Base-by-base conservation (phyloP, 2,113 vertebrate species). In the Acrocephalus arundinaceus region DNA sequence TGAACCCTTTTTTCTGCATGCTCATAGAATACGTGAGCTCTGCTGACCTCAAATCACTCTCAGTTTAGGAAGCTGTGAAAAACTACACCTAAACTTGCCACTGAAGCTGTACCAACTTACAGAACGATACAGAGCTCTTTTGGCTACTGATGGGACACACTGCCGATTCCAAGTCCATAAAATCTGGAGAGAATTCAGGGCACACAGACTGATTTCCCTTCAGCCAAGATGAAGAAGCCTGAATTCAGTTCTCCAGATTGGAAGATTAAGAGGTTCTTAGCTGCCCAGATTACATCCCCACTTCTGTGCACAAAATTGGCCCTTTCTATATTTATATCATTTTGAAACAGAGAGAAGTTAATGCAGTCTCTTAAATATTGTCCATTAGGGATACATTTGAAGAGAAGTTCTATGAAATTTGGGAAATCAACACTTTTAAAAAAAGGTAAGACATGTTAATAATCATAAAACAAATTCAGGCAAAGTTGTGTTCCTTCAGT, bases 221-320 rank as follows among this genome's bases (percentile, higher is more conserved):
- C 77, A 90, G 65, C 87, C 91, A 94, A 94, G 58, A 94, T 58
- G 71, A 91, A 91, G 85, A 59, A 89, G 6, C 48, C 45, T 82
- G 62, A 91, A 89, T 94, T 95, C 63, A 54, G 0, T 85, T 66
- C 20, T 94, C 85, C 91, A 95, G 87, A 89, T 85, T 94, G 77
- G 49, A 91, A 91, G 85, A 95, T 82, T 94, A 95, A 94, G 89
- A 91, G 62, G 58, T 97, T 76, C 48, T 90, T 80, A 74, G 83
- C 63, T 94, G 63, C 57, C 92, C 94, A 94, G 90, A 92, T 94
- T 96, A 82, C 83, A 33, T 94, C 92, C 80, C 49, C 49, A 27
- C n/a, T 93, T 87, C 66, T n/a, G 0, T 65, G 70, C 66, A 79
- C 58, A 65, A 85, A 91, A 82, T 43, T 82, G 76, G 61, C 73